Percentiles rank a stretch among this genome's conserved stretches.
Conservation (phyloP, 2,797 vertebrate genomes). For the Avahi laniger region DNA sequence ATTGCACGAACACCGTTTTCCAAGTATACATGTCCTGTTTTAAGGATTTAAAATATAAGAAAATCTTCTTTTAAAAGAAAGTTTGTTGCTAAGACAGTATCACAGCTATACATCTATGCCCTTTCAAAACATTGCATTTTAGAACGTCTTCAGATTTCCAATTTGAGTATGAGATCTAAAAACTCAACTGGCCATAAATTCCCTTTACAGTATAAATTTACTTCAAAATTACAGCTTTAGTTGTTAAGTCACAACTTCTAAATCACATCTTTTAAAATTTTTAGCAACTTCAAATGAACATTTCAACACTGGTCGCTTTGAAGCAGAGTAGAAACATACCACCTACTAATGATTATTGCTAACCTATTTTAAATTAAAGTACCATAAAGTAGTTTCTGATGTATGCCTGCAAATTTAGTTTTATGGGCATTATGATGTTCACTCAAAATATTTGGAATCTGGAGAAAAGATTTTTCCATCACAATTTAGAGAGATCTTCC, state of each 20-base stretch:
- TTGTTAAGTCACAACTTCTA: constrained; percentile 53
- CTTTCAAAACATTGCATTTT: constrained; percentile 38
- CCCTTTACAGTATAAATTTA: constrained; percentile 61
- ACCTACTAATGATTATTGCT: not conserved
- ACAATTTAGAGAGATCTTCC: not conserved
- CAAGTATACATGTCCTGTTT: not conserved
- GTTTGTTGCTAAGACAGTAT: not conserved
- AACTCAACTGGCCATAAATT: constrained; percentile 32
- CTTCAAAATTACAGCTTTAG: constrained; percentile 58
- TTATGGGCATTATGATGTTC: not conserved
- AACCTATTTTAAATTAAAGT: constrained; percentile 30
- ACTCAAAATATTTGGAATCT: constrained; percentile 44
- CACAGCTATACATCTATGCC: not conserved
- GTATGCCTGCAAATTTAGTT: not conserved
- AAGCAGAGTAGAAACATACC: not conserved
- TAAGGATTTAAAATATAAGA: not conserved
- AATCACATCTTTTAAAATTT: constrained; percentile 41
- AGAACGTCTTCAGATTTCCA: constrained; percentile 65
- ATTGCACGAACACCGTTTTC: not conserved
- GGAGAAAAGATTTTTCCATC: not conserved
- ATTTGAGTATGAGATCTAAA: constrained; percentile 26
- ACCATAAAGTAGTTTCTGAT: constrained; percentile 12
- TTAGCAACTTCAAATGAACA: constrained; percentile 52
- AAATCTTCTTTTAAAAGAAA: constrained; percentile 46
- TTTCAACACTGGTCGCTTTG: constrained; percentile 49